Base-by-base conservation (phyloP, 1,140 invertebrate genomes). In the Papilio helenus region DNA sequence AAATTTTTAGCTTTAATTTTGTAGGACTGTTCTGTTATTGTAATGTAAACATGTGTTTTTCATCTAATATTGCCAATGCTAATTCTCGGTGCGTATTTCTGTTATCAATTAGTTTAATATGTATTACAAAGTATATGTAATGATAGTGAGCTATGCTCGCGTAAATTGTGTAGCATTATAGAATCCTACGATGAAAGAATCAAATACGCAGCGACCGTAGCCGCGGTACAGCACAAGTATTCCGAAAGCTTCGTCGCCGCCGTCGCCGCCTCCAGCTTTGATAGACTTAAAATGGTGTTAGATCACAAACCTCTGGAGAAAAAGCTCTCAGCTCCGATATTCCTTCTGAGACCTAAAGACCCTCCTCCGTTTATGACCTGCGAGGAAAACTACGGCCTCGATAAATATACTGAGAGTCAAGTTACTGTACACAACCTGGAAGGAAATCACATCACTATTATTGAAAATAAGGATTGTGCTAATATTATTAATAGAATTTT, bases 361-460 rank as follows among this genome's bases (percentile, higher is more conserved):
- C 90, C 90, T 14, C 89, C 93, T 2, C 92, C 94, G 1, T 72
- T 95, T 1, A 85, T 95, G 42, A 88, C 94, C 1, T 82, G 95
- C 8, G 94, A 96, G 34, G 95, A 96, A 46, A 96, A 97, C 85
- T 97, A 97, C 88, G 96, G 96, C 49, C 88, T 97, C 0, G 94
- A 95, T 0, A 93, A 95, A 82, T 88, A 95, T 79, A 95, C 95
- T 5, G 93, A 95, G 49, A 87, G 91, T 2, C 90, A 93, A 4
- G 94, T 96, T 0, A 93, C 92, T 2, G 90, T 96, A 0, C 95
- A 95, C 79, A 95, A 95, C 58, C 93, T 97, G 44, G 96, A 96
- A 84, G 97, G 97, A n/a, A 97, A 97, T 89, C 97, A 97, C 84
- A 87, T 95, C 0, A 96, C 95, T 16, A 97, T 97, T 84, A 85